Conservation (phyloP, 2,888 invertebrate genomes). For the Crocallis elinguaria region DNA sequence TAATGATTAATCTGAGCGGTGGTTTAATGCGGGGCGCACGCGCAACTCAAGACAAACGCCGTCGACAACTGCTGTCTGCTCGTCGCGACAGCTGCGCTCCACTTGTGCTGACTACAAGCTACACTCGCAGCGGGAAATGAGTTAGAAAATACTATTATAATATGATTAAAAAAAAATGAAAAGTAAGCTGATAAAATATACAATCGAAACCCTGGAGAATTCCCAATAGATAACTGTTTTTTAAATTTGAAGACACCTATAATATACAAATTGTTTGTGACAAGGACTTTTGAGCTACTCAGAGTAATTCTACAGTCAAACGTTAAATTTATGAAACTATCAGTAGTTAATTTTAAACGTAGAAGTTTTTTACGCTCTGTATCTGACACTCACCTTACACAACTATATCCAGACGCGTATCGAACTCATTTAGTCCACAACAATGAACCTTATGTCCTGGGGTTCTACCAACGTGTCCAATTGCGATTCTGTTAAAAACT, state of each 20-base stretch:
- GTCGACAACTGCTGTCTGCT: conserved; percentile 81
- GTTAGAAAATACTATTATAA: background rate
- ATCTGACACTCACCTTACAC: background rate
- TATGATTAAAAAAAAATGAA: too few species aligned
- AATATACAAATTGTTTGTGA: too few species aligned
- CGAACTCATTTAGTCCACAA: conserved; percentile 35
- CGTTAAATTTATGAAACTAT: too few species aligned
- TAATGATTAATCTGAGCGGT: conserved; percentile 64
- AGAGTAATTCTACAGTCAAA: too few species aligned
- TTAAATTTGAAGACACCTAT: too few species aligned
- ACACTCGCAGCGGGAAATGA: conserved; percentile 33
- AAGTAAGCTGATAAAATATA: too few species aligned
- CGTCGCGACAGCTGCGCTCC: conserved; percentile 80
- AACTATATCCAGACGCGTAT: conserved; percentile 31
- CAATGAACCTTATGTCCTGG: conserved; percentile 49
- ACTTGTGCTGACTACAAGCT: conserved; percentile 55
- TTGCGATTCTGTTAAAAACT: too few species aligned
- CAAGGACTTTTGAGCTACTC: too few species aligned
- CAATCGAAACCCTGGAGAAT: too few species aligned
- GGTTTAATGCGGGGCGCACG: conserved; percentile 49
- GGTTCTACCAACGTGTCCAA: too few species aligned
- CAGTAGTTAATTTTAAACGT: background rate
- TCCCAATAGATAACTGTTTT: too few species aligned
- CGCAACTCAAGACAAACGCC: conserved; percentile 68
- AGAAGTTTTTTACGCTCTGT: background rate